Evolutionary conservation across 2,113 vertebrate genomes (phyloP).

Genomic region (Nasalis larvatus): DNA sequence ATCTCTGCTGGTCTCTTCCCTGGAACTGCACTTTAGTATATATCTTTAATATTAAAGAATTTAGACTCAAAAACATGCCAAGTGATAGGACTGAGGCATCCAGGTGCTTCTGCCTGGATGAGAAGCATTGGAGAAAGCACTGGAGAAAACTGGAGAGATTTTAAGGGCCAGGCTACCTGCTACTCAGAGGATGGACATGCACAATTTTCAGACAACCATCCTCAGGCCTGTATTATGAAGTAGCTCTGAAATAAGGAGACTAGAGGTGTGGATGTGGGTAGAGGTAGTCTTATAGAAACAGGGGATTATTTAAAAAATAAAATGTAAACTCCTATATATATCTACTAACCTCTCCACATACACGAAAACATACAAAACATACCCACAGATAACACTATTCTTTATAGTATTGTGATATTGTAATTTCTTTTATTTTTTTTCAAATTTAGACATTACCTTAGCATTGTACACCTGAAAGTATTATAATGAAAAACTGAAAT

Average conservation of each 20-base stretch:
- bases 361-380: neutral
- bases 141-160: neutral
- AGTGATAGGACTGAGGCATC: neutral
- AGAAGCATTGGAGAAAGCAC: no score
- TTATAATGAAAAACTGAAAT: neutral
- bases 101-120: neutral
- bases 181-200: neutral
- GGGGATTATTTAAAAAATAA: neutral
- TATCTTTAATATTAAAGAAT: neutral
- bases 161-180: rapidly evolving
- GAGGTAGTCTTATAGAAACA: neutral
- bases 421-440: neutral
- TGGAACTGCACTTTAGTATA: neutral
- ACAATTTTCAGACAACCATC: neutral
- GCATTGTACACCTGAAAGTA: neutral
- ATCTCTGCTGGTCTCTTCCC: neutral
- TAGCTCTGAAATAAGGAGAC: neutral
- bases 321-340: rapidly evolving
- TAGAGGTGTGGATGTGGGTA: neutral
- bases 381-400: rapidly evolving
- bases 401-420: neutral
- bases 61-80: neutral
- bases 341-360: neutral
- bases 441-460: neutral
- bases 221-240: neutral